Evolutionary conservation across 2,888 invertebrate genomes (phyloP), one percentile per base, ranked within the genome.

Genomic region (Griposia aprilina): DNA sequence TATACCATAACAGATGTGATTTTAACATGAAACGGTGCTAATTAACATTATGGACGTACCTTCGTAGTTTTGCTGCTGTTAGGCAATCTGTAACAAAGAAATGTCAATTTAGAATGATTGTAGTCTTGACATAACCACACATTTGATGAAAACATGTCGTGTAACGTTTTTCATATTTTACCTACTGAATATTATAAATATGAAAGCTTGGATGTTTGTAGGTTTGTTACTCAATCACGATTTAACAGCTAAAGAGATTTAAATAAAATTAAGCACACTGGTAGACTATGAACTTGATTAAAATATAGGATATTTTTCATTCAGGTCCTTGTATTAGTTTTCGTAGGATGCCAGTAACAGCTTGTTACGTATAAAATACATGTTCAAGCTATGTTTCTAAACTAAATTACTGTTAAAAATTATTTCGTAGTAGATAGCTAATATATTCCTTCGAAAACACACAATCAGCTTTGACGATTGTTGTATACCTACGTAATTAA

Each of bases 71-170:
- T 63, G 69, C 77, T 80, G 82, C 62, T 77, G 74, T 50, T 70
- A 67, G 73, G 70, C 17, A 82, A 86, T 79, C 88, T 88, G 88
- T 50, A 88, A 88, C 81, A 87, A 88, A 81, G 69, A 65, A 63
- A 80, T 23, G 13, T 15, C n/a, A 20, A 60, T 71, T 87, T 76
- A 81, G 63, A 72, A 74, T 83, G 5, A 60, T 52, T 41, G 20
- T 2, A 59, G 13, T 3, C 15, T 45, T 57, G 17, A 45, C 57
- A 62, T 13, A 55, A 60, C 48, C 48, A 59, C 55, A 65, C 17
- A 15, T 17, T 23, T 41, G 20, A 6, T 23, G 8, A 79, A 78
- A 50, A 36, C 15, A 41, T 36, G 6, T 13, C n/a, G 23, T 30
- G 11, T 20, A 52, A 45, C 7, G 4, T 10, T 62, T n/a, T 41